These are phyloP conservation scores for Buceros bicornis DNA, from an alignment of 2,797 vertebrate genomes.

Conservation along the genomic window DNA sequence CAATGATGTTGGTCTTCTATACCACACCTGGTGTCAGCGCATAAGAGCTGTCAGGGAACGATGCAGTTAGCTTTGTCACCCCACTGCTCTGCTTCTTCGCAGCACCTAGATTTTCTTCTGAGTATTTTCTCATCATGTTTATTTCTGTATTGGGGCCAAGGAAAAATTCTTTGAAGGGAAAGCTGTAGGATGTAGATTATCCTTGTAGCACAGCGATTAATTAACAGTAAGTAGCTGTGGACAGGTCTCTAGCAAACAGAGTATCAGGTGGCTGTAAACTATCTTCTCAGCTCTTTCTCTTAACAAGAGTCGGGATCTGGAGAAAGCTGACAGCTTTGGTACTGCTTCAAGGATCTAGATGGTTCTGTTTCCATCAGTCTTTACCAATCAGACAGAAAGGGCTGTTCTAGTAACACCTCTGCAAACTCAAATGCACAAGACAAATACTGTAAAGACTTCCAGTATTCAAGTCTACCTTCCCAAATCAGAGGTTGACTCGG, in stretches of 20 bases:
- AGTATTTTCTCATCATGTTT: neutral
- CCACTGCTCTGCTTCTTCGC: neutral
- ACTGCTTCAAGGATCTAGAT: neutral
- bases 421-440: neutral
- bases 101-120: neutral
- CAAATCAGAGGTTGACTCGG: neutral
- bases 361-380: neutral
- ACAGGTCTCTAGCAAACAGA: neutral
- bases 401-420: neutral
- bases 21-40: accelerated
- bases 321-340: neutral
- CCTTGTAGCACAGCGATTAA: neutral
- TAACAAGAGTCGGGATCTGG: neutral
- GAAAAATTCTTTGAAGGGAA: neutral
- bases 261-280: conserved; percentile 30
- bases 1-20: neutral
- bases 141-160: neutral
- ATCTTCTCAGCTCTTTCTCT: neutral
- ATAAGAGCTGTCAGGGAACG: neutral
- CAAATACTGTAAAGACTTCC: neutral
- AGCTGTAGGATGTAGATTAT: neutral
- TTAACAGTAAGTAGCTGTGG: conserved; percentile 48
- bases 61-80: neutral
- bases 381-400: neutral
- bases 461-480: neutral